Conservation (phyloP, 37 sponge, comb jelly and placozoan genomes). For the Dysidea cf. avara region DNA sequence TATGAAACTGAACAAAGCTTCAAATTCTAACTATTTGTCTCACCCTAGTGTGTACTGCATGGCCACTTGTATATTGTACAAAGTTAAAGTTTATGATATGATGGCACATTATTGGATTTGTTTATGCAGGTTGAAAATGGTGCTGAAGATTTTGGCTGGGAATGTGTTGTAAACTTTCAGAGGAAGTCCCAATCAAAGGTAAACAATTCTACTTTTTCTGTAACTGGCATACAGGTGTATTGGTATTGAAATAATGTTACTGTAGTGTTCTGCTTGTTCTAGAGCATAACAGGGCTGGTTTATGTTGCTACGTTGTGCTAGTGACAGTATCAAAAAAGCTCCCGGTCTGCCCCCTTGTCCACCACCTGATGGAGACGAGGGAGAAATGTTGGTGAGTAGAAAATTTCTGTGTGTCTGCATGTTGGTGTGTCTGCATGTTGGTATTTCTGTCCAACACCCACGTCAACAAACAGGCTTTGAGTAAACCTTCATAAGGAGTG, state of each 20-base stretch:
- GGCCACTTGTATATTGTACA: too few species aligned
- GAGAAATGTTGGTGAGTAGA: conserved; percentile 74
- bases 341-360: conserved; percentile 77
- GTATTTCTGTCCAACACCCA: too few species aligned
- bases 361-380: conserved; percentile 69
- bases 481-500: too few species aligned
- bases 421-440: background rate
- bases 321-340: conserved; percentile 49
- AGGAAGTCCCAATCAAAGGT: conserved; percentile 83
- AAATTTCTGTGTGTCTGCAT: conserved; percentile 1
- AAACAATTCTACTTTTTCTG: background rate
- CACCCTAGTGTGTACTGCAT: too few species aligned
- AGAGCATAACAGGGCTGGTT: conserved; percentile 60
- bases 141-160: conserved; percentile 98
- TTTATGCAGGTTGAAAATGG: too few species aligned
- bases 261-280: background rate
- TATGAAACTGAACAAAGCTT: too few species aligned
- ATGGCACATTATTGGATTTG: too few species aligned
- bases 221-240: conserved; percentile 7
- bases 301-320: conserved; percentile 82
- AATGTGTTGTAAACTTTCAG: conserved; percentile 92
- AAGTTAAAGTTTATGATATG: too few species aligned
- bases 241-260: background rate
- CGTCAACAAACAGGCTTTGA: too few species aligned
- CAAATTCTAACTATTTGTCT: too few species aligned